Evolutionary conservation across 2,888 invertebrate species (phyloP).

Genomic region (Hirudinaria manillensis): DNA sequence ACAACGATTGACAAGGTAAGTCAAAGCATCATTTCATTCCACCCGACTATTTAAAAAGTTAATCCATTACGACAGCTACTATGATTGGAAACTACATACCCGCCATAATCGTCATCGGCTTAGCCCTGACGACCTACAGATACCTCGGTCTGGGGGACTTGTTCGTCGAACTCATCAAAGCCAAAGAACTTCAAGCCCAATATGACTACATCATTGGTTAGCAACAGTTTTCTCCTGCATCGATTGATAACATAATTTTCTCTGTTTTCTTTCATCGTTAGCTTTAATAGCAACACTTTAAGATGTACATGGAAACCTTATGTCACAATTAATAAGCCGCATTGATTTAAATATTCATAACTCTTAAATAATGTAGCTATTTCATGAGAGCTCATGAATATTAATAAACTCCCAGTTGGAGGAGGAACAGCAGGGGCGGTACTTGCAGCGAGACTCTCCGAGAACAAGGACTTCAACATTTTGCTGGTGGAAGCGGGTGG

Average conservation of each 20-base stretch:
- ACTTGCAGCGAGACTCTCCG: constrained; percentile 40
- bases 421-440: constrained; percentile 41
- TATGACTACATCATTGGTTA: constrained; percentile 41
- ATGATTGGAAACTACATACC: constrained; percentile 39
- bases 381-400: not conserved
- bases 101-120: constrained; percentile 37
- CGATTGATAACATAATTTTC: not conserved
- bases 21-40: too few species aligned
- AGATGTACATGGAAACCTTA: not conserved
- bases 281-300: not conserved
- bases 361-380: constrained; percentile 18
- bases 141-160: constrained; percentile 33
- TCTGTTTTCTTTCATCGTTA: not conserved
- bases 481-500: constrained; percentile 51
- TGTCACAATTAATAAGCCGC: not conserved
- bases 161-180: constrained; percentile 33
- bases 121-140: constrained; percentile 38
- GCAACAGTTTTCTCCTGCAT: not conserved
- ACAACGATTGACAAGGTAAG: too few species aligned
- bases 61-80: not conserved
- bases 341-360: not conserved
- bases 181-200: constrained; percentile 34
- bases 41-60: not conserved
- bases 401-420: constrained; percentile 37
- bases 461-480: constrained; percentile 40